Percentiles rank a stretch among this genome's conserved stretches.
Conservation (phyloP, 2,888 invertebrate species). For the Nomada flava region DNA sequence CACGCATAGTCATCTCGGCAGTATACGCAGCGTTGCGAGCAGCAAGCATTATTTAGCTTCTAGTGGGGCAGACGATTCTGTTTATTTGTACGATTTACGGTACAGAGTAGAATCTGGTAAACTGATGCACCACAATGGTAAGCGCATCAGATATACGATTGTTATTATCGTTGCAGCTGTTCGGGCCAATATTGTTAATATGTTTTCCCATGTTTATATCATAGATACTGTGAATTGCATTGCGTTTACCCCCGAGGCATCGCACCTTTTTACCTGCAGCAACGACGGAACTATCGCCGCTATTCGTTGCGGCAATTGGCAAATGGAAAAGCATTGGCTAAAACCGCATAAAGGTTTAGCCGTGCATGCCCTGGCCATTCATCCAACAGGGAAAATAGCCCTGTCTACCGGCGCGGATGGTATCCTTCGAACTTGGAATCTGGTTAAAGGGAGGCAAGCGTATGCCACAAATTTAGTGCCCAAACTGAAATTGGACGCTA, state of each 20-base stretch:
- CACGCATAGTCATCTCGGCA: constrained; percentile 93
- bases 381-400: constrained; percentile 95
- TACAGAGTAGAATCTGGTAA: constrained; percentile 91
- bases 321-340: constrained; percentile 92
- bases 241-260: constrained; percentile 90
- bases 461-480: constrained; percentile 93
- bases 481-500: constrained; percentile 78
- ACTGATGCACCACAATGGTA: constrained; percentile 92
- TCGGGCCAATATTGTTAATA: not conserved
- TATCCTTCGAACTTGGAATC: constrained; percentile 96
- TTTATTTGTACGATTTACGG: constrained; percentile 93
- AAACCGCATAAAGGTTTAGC: constrained; percentile 93
- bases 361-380: constrained; percentile 91
- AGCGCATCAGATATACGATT: constrained; percentile 11
- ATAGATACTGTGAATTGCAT: constrained; percentile 91
- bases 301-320: constrained; percentile 94
- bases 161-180: not conserved
- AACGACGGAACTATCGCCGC: constrained; percentile 94
- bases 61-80: constrained; percentile 95
- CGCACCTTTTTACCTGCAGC: constrained; percentile 93
- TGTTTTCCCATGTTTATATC: constrained; percentile 8
- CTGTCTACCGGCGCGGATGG: constrained; percentile 94
- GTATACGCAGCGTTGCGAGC: constrained; percentile 90
- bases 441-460: constrained; percentile 95
- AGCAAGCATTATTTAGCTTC: constrained; percentile 92